Conservation (phyloP, 2,113 vertebrate genomes). For the Leucoraja erinaceus region DNA sequence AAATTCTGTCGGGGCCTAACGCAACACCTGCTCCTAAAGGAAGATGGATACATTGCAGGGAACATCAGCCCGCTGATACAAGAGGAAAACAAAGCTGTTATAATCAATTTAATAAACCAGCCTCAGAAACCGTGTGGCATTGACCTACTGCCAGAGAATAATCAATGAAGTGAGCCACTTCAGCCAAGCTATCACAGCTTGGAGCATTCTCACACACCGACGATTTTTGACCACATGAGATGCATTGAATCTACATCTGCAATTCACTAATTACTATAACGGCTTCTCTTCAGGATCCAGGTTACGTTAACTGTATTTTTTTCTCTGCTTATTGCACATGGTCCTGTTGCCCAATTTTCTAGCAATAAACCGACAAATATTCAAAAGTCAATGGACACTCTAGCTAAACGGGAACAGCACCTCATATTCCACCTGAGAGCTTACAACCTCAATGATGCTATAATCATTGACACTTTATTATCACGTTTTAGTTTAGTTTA, state of each 20-base stretch:
- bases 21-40: slow-evolving; percentile 13
- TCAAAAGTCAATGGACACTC: not conserved
- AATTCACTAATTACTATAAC: slow-evolving; percentile 14
- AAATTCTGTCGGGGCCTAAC: not conserved
- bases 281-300: not conserved
- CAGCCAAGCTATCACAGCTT: slow-evolving; percentile 1
- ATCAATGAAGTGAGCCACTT: slow-evolving; percentile 22
- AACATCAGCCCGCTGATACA: not conserved
- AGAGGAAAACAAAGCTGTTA: not conserved
- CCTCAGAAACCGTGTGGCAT: not conserved
- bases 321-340: not conserved
- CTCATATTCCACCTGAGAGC: too few species aligned
- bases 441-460: too few species aligned
- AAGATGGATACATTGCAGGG: not conserved
- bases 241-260: not conserved
- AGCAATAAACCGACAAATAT: not conserved
- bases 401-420: too few species aligned
- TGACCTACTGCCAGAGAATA: not conserved
- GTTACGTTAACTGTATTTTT: not conserved
- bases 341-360: not conserved
- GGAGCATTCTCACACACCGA: slow-evolving; percentile 13
- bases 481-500: too few species aligned
- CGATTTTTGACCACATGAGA: not conserved
- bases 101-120: slow-evolving; percentile 1
- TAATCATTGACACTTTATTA: too few species aligned